A percentile compares a stretch with the other conserved stretches of the same genome.
These are phyloP conservation scores for Microcaecilia unicolor DNA, from an alignment of 2,797 vertebrate species.

Conservation along the genomic window DNA sequence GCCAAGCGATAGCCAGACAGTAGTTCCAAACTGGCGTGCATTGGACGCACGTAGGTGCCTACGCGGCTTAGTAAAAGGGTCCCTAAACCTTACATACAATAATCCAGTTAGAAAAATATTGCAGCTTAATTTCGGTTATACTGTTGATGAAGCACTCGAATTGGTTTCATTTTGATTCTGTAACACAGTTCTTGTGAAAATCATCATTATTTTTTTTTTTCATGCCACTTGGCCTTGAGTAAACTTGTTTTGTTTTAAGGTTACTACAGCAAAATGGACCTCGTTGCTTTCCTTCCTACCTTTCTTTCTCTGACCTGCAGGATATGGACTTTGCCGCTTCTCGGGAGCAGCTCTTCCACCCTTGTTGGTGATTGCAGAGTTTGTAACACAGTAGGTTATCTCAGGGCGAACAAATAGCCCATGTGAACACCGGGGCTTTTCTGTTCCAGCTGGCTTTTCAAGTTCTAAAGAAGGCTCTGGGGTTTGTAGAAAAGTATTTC, in stretches of 20 bases:
- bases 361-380: neutral
- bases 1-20: too few relatives aligned
- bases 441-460: too few relatives aligned
- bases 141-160: too few relatives aligned
- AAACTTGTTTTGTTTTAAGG: neutral
- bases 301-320: neutral
- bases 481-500: too few relatives aligned
- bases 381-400: neutral
- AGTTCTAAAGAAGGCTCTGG: too few relatives aligned
- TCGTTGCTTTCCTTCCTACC: neutral
- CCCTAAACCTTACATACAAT: constrained; percentile 7
- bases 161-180: neutral
- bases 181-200: neutral
- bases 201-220: rapidly evolving
- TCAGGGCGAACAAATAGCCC: too few relatives aligned
- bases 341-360: neutral
- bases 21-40: too few relatives aligned
- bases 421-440: too few relatives aligned
- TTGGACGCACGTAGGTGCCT: too few relatives aligned
- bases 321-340: neutral
- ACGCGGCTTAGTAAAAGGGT: too few relatives aligned
- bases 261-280: neutral
- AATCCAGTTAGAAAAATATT: constrained; percentile 30
- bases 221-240: neutral
- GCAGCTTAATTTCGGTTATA: constrained; percentile 4